Evolutionary conservation across 2,888 invertebrate genomes (phyloP).

Genomic region (Tortricodes alternella): DNA sequence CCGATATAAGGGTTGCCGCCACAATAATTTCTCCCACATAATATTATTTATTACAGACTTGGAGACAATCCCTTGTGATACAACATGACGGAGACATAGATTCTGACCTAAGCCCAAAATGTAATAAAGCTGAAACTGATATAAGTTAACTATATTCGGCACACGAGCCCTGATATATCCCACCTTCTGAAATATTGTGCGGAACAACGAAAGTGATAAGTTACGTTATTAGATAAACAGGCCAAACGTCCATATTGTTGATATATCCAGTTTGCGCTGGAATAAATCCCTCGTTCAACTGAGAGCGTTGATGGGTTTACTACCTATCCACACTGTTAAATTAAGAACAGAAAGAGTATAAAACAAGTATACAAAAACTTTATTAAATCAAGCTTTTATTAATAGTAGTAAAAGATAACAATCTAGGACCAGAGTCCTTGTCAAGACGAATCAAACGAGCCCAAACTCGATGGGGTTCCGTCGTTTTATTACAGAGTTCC

Average conservation of each 20-base stretch:
- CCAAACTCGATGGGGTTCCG: no score
- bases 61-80: conserved; percentile 56
- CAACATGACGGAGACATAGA: conserved; percentile 49
- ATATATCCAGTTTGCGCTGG: neutral
- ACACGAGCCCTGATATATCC: conserved; percentile 30
- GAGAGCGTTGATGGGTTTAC: no score
- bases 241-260: neutral
- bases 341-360: no score
- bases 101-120: conserved; percentile 40
- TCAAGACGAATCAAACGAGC: no score
- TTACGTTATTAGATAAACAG: neutral
- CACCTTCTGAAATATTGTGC: conserved; percentile 9
- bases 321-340: no score
- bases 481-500: no score
- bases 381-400: no score
- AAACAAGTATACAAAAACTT: no score
- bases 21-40: conserved; percentile 58
- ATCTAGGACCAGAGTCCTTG: no score
- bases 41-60: conserved; percentile 62
- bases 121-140: conserved; percentile 37
- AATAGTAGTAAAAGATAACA: no score
- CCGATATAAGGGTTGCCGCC: conserved; percentile 50
- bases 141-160: conserved; percentile 29
- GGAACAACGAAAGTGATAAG: conserved; percentile 23
- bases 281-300: neutral